A percentile compares a stretch with the other conserved stretches of the same genome.
Conservation (phyloP, 1,140 invertebrate genomes). For the Monochamus saltuarius region DNA sequence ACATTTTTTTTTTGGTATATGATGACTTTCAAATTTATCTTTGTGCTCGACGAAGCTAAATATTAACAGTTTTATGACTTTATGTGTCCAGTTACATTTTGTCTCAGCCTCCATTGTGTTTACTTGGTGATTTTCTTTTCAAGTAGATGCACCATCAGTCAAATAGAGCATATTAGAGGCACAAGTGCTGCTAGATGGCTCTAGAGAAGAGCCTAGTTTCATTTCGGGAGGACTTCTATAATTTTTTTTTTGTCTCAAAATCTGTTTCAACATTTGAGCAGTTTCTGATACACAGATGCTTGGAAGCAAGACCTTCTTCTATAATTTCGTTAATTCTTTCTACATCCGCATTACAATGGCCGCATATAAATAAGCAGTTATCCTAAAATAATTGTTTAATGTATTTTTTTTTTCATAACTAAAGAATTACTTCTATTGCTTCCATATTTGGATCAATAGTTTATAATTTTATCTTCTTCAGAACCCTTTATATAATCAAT, state of each 20-base stretch:
- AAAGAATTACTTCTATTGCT: conserved; percentile 4
- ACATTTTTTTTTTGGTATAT: conserved; percentile 4
- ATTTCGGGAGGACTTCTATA: not conserved
- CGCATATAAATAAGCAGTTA: conserved; percentile 5
- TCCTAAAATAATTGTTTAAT: conserved; percentile 4
- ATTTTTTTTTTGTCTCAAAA: conserved; percentile 2
- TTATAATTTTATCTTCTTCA: not conserved
- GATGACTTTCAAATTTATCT: not conserved
- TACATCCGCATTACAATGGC: conserved; percentile 4
- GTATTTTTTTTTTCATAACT: not conserved
- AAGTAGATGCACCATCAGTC: not conserved
- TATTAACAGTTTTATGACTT: conserved; percentile 5
- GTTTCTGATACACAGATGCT: conserved; percentile 6
- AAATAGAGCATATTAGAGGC: no score
- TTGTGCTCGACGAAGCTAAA: conserved; percentile 2
- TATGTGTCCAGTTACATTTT: not conserved
- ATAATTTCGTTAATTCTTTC: conserved; percentile 2
- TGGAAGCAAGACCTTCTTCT: conserved; percentile 3
- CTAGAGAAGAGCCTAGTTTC: not conserved
- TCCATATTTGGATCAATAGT: conserved; percentile 1
- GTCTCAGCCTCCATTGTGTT: conserved; percentile 5
- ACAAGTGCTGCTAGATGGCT: not conserved
- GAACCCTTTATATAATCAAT: not conserved
- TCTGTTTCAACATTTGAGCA: conserved; percentile 2
- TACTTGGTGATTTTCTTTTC: not conserved